phyloP scores from a whole-genome alignment of 2,113 vertebrate genomes.

The Percina caprodes region DNA sequence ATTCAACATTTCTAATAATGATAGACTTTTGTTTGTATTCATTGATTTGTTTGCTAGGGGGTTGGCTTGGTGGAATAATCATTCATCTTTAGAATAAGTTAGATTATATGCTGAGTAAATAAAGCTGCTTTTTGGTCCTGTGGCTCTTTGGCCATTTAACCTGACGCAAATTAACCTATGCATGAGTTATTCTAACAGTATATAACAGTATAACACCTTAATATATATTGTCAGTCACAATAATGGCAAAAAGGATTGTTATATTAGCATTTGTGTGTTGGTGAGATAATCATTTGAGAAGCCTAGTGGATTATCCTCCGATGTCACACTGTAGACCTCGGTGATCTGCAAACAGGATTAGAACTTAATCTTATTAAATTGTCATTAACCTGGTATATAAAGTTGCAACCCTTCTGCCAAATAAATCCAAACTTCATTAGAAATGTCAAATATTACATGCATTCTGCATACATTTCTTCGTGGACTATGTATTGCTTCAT shows the following conservation, averaged over 20 bases:
- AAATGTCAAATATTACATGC: slow-evolving; percentile 19
- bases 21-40: background rate
- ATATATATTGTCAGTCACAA: background rate
- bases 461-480: background rate
- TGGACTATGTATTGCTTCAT: background rate
- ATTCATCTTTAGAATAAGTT: background rate
- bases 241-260: slow-evolving; percentile 33
- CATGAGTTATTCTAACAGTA: background rate
- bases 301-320: slow-evolving; percentile 47
- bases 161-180: background rate
- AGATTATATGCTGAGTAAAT: background rate
- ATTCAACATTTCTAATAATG: background rate
- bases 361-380: slow-evolving; percentile 63
- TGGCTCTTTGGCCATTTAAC: background rate
- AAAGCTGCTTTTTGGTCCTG: background rate
- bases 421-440: slow-evolving; percentile 8
- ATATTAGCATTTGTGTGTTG: slow-evolving; percentile 10
- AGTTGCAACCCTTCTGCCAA: slow-evolving; percentile 14
- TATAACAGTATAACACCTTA: background rate
- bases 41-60: background rate
- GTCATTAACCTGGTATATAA: slow-evolving; percentile 40
- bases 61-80: background rate
- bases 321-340: slow-evolving; percentile 33
- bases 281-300: slow-evolving; percentile 31
- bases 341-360: slow-evolving; percentile 63